These are phyloP conservation scores for Phaethon lepturus DNA, from an alignment of 2,113 vertebrate genomes.

Conservation along the genomic window DNA sequence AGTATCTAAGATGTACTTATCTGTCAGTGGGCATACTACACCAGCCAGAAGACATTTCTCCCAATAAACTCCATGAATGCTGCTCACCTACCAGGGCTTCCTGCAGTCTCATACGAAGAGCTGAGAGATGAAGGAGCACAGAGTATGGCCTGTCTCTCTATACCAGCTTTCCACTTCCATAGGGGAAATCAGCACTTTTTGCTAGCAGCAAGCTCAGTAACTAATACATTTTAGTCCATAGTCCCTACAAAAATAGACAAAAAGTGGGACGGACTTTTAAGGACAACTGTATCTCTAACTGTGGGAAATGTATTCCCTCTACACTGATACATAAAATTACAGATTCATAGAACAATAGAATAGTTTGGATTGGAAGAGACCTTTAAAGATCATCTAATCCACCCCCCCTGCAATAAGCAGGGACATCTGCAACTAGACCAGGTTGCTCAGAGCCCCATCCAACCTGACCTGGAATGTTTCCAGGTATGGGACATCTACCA, in stretches of 20 bases:
- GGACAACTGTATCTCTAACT: background rate
- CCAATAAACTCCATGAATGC: background rate
- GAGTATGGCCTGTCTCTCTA: background rate
- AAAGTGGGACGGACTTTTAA: background rate
- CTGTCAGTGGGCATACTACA: background rate
- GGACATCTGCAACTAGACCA: too few species aligned
- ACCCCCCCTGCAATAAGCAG: too few species aligned
- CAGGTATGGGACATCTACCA: too few species aligned
- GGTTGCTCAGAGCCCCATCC: too few species aligned
- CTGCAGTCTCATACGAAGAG: background rate
- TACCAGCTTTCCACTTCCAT: background rate
- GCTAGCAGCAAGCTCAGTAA: background rate
- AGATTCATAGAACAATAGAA: too few species aligned
- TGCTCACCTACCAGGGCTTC: background rate
- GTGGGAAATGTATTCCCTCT: background rate
- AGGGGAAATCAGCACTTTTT: background rate
- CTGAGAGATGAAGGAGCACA: background rate
- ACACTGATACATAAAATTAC: background rate
- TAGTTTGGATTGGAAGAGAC: too few species aligned
- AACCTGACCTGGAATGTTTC: too few species aligned
- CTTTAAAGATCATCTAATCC: too few species aligned
- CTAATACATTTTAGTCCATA: background rate
- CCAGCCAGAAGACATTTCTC: background rate
- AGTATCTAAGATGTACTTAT: background rate
- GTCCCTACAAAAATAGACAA: background rate